Conservation (phyloP, 2,888 invertebrate genomes). For the Thereva unica region DNA sequence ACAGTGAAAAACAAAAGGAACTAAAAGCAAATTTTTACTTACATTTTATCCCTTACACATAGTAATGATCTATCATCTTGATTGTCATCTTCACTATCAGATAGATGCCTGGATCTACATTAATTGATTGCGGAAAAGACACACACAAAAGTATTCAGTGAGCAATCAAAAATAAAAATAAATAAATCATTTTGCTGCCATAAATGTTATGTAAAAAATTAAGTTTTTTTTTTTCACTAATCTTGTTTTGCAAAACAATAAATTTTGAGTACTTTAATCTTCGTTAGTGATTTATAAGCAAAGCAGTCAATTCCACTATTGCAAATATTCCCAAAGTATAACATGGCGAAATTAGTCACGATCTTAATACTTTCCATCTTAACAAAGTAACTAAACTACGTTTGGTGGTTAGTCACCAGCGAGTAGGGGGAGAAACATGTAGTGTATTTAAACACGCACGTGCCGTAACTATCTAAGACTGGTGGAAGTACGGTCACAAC, state of each 20-base stretch:
- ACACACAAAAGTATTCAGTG: slow-evolving; percentile 20
- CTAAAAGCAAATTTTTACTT: slow-evolving; percentile 43
- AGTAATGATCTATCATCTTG: slow-evolving; percentile 55
- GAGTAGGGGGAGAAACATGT: too few species aligned
- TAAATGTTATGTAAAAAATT: not conserved
- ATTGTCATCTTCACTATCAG: slow-evolving; percentile 59
- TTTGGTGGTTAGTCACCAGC: too few species aligned
- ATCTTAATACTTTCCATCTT: too few species aligned
- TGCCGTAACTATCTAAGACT: too few species aligned
- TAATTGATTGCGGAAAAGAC: slow-evolving; percentile 21
- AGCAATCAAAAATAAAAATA: slow-evolving; percentile 33
- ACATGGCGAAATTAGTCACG: too few species aligned
- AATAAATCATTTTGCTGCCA: not conserved
- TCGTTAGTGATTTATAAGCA: too few species aligned
- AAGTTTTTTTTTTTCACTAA: too few species aligned
- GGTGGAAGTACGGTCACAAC: too few species aligned
- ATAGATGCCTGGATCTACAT: slow-evolving; percentile 54
- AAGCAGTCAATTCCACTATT: too few species aligned
- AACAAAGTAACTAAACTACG: too few species aligned
- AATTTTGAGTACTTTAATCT: slow-evolving; percentile 3
- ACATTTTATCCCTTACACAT: slow-evolving; percentile 58
- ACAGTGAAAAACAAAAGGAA: not conserved
- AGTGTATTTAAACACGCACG: too few species aligned
- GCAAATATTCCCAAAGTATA: too few species aligned
- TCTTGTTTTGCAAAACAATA: not conserved